Evolutionary conservation across 2,797 vertebrate species (phyloP).

Genomic region (Crenichthys baileyi): DNA sequence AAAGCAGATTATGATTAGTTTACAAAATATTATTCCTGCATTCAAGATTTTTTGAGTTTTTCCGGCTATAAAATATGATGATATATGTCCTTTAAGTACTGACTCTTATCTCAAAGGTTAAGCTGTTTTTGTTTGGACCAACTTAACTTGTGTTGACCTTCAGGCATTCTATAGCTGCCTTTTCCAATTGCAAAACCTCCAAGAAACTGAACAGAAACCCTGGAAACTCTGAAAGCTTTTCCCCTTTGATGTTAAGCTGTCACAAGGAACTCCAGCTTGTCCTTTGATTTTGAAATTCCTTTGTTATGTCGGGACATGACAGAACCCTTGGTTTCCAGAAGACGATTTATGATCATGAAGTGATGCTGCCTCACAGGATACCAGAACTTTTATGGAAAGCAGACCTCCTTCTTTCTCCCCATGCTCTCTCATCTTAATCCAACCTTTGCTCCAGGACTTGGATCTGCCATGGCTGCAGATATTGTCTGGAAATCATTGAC

Average conservation of each 20-base stretch:
- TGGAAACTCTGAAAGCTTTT: slow-evolving; percentile 43
- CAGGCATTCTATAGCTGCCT: slow-evolving; percentile 7
- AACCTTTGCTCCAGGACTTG: slow-evolving; percentile 59
- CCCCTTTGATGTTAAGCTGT: slow-evolving; percentile 61
- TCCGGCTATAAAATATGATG: not conserved
- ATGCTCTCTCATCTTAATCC: slow-evolving; percentile 70
- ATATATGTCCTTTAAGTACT: not conserved
- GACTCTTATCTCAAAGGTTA: not conserved
- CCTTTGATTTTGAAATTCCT: slow-evolving; percentile 65
- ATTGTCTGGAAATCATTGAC: slow-evolving; percentile 68
- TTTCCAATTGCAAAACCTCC: slow-evolving; percentile 41
- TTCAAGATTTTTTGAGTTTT: not conserved
- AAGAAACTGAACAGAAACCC: slow-evolving; percentile 51
- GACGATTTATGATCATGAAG: slow-evolving; percentile 80
- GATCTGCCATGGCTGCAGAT: slow-evolving; percentile 57
- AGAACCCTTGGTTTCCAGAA: slow-evolving; percentile 70
- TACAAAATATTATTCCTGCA: not conserved
- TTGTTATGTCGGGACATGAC: slow-evolving; percentile 61
- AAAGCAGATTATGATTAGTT: not conserved
- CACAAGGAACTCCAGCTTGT: slow-evolving; percentile 51
- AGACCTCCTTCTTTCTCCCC: slow-evolving; percentile 65
- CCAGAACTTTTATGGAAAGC: slow-evolving; percentile 80
- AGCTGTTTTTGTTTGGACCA: not conserved
- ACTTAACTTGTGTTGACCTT: slow-evolving; percentile 42
- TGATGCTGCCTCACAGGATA: slow-evolving; percentile 71